Conservation (phyloP, 2,888 invertebrate species). For the Cantharis flavilabris region DNA sequence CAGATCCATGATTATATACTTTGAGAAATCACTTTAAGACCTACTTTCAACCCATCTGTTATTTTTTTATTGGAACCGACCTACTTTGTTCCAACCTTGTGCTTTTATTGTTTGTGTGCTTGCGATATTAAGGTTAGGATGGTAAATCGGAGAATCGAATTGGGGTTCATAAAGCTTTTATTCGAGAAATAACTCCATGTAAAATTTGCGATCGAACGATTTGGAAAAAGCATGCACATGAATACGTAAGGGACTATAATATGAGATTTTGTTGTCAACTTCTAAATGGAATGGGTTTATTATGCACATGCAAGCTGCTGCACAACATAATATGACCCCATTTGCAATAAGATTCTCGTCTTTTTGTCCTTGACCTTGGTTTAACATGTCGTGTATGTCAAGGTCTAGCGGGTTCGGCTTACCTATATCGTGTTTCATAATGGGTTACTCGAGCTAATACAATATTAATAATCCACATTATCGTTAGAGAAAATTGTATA, state of each 20-base stretch:
- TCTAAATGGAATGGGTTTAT: not conserved
- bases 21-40: not conserved
- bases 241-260: not conserved
- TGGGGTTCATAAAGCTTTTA: not conserved
- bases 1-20: not conserved
- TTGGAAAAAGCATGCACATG: not conserved
- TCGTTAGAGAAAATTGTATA: not conserved
- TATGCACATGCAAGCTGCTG: constrained; percentile 20
- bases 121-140: constrained; percentile 1
- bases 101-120: constrained; percentile 1
- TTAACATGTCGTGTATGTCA: constrained; percentile 20
- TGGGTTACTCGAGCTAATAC: not conserved
- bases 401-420: constrained; percentile 10
- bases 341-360: constrained; percentile 32
- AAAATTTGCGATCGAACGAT: not conserved
- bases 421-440: not conserved
- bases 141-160: not conserved
- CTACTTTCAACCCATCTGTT: constrained; percentile 9
- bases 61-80: constrained; percentile 17
- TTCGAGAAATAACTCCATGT: not conserved
- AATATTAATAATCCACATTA: not conserved
- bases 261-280: not conserved
- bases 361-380: constrained; percentile 37
- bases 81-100: constrained; percentile 13
- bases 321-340: constrained; percentile 33